These are phyloP conservation scores for Rhadina sibilatrix DNA, from an alignment of 2,113 vertebrate genomes.

Conservation along the genomic window DNA sequence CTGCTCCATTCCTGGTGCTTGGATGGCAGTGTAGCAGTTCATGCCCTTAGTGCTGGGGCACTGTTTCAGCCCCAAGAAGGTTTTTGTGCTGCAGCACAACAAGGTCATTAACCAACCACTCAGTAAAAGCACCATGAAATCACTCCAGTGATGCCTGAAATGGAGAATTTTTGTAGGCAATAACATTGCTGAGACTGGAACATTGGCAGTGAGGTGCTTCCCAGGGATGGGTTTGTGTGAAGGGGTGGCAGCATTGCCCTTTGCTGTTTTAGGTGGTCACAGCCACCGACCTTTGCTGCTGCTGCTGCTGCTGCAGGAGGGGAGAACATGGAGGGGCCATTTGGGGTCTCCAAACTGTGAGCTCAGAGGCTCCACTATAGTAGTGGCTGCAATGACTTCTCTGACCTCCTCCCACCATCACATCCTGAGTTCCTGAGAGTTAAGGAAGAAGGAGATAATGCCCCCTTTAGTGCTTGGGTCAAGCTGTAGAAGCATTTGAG, in stretches of 20 bases:
- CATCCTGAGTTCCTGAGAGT: not conserved
- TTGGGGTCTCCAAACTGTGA: not conserved
- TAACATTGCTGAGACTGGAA: not conserved
- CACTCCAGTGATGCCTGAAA: not conserved
- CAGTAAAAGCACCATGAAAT: not conserved
- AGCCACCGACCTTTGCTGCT: not conserved
- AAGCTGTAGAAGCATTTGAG: not conserved
- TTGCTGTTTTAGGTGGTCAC: not conserved
- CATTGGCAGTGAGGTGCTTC: not conserved
- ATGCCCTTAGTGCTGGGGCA: not conserved
- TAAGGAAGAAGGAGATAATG: not conserved
- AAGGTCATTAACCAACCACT: not conserved
- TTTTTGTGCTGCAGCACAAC: not conserved
- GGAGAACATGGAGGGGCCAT: fast-evolving
- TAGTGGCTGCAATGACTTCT: not conserved
- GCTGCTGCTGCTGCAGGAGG: not conserved
- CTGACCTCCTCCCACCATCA: not conserved
- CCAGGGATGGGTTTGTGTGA: fast-evolving
- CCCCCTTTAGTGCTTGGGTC: fast-evolving
- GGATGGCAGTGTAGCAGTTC: not conserved
- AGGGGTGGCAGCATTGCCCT: not conserved
- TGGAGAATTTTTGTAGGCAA: not conserved
- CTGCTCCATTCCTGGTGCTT: not conserved
- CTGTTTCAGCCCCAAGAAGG: not conserved
- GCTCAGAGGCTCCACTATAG: not conserved